Conservation (phyloP, 2,113 vertebrate genomes). For the Phrynosoma blainvillii region DNA sequence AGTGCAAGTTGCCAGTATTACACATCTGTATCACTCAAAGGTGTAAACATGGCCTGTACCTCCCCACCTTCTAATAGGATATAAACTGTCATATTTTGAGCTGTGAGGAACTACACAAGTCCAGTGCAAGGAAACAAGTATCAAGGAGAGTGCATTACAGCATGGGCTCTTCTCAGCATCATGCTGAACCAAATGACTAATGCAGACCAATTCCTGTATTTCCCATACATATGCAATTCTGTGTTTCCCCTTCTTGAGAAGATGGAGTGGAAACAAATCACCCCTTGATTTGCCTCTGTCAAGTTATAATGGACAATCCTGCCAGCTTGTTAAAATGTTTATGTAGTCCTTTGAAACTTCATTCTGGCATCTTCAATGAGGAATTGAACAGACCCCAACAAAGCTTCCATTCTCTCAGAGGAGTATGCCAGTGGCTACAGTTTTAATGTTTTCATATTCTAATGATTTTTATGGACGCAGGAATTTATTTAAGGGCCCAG, state of each 20-base stretch:
- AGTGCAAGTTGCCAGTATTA: not conserved
- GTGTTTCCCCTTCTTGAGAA: conserved; percentile 28
- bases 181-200: not conserved
- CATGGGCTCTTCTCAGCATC: not conserved
- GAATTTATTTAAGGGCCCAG: not conserved
- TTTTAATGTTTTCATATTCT: conserved; percentile 28
- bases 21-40: not conserved
- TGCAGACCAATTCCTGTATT: conserved; percentile 4
- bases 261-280: conserved; percentile 17
- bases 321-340: conserved; percentile 20
- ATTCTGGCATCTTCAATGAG: conserved; percentile 17
- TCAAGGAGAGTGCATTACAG: not conserved
- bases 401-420: not conserved
- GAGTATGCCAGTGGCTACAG: not conserved
- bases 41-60: not conserved
- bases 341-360: conserved; percentile 15
- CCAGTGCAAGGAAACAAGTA: not conserved
- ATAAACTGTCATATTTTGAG: not conserved
- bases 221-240: not conserved
- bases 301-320: conserved; percentile 3
- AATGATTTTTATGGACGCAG: conserved; percentile 32
- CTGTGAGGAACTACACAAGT: not conserved
- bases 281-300: conserved; percentile 14
- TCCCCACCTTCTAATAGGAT: not conserved
- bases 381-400: conserved; percentile 27